Evolutionary conservation across 2,888 invertebrate genomes (phyloP), one percentile per base, ranked within the genome.

Genomic region (Pasiphila rectangulata): DNA sequence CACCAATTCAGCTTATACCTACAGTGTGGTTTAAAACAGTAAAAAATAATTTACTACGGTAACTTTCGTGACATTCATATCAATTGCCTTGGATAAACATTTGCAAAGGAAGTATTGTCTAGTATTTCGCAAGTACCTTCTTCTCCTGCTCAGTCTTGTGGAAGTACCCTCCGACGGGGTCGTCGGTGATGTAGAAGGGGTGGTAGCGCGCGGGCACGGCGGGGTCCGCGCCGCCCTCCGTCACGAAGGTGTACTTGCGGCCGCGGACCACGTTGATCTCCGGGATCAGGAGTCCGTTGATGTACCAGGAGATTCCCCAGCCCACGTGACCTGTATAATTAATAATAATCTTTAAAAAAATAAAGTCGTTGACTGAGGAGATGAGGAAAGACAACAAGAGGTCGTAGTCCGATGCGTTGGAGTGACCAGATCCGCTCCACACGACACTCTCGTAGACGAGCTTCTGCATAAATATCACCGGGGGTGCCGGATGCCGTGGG

Each of bases 301-400:
- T 96, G 88, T 96, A 98, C 96, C 96, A 97, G 0, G 95, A 94
- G 54, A 97, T 94, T 17, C 97, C 97, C 97, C 97, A 97, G 21
- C 97, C 97, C 10, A 96, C 96, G 77, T 96, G 96, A 54, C 96
- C 96, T 96, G 63, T 0, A 1, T 7, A 10, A 5, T n/a, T 2
- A 38, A 1, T 1, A 19, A 20, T 9, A 10, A 5, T 12, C 2
- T 25, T 25, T 12, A 12, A n/a, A n/a, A n/a, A n/a, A n/a, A n/a
- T n/a, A n/a, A n/a, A n/a, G n/a, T n/a, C n/a, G 5, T 2, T 25
- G 6, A 12, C 2, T 27, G 10, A 2, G 7, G 27, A 27, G 1
- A 29, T 7, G 7, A 4, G 3, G 3, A 4, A 7, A 13, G 2
- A 15, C 15, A 29, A 7, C 15, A 12, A 25, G 25, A 25, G 12